These are phyloP conservation scores for Gallinago solitaria DNA, from an alignment of 2,797 vertebrate genomes.

Conservation along the genomic window DNA sequence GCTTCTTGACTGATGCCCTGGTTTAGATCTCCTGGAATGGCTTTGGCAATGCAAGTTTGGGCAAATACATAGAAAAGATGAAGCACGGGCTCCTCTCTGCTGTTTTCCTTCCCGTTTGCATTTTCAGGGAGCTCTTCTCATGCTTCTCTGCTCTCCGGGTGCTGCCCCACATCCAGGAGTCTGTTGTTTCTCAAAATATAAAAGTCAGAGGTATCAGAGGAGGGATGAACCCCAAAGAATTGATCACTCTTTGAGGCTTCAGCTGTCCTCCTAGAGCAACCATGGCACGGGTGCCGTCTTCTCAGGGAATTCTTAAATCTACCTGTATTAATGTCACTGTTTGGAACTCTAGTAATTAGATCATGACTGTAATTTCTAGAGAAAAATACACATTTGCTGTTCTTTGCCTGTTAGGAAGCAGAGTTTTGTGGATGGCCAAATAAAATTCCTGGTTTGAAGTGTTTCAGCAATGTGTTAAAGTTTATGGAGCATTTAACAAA, in stretches of 20 bases:
- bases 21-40: background rate
- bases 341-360: background rate
- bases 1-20: background rate
- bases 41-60: background rate
- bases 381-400: background rate
- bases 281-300: rapidly evolving
- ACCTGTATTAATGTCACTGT: background rate
- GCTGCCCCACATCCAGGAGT: background rate
- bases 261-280: background rate
- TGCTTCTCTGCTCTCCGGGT: background rate
- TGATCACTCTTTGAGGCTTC: background rate
- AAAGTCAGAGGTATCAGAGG: background rate
- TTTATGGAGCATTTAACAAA: conserved; percentile 71
- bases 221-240: background rate
- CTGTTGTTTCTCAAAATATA: background rate
- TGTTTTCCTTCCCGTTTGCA: background rate
- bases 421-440: background rate
- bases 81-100: background rate
- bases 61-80: background rate
- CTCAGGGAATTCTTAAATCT: background rate
- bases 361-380: background rate
- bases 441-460: conserved; percentile 21
- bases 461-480: conserved; percentile 46
- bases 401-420: background rate
- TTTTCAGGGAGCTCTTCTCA: background rate